phyloP scores from a whole-genome alignment of 1,140 invertebrate genomes.

The Drosophila seguyi region DNA sequence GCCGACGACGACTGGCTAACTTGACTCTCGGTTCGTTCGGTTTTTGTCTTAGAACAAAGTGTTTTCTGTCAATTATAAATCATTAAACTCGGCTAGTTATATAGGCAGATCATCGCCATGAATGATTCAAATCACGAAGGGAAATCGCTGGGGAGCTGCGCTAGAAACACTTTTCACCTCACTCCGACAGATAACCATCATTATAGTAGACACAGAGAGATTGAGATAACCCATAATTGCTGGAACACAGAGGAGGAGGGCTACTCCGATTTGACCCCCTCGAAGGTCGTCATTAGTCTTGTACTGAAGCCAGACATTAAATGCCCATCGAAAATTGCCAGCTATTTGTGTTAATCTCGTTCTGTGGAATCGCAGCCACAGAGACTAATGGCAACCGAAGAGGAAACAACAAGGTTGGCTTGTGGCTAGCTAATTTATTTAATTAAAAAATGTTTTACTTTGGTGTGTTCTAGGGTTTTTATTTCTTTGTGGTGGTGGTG shows the following conservation, averaged over 20 bases:
- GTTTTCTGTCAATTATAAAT: constrained; percentile 49
- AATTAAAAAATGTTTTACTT: constrained; percentile 34
- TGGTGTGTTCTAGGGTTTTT: constrained; percentile 1
- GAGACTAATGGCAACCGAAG: constrained; percentile 28
- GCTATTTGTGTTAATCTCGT: constrained; percentile 35
- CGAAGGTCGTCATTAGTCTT: constrained; percentile 45
- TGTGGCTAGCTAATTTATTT: constrained; percentile 41
- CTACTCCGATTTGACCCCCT: constrained; percentile 31
- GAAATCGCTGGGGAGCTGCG: constrained; percentile 1
- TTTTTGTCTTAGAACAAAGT: constrained; percentile 24
- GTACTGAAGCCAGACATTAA: constrained; percentile 42
- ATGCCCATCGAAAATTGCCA: constrained; percentile 45
- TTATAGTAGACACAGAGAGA: constrained; percentile 7
- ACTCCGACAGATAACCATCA: constrained; percentile 21
- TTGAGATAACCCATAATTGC: constrained; percentile 21
- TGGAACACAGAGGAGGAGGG: constrained; percentile 2
- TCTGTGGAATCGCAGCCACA: constrained; percentile 32
- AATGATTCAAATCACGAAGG: constrained; percentile 32
- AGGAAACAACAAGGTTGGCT: constrained; percentile 38
- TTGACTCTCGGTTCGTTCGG: constrained; percentile 13
- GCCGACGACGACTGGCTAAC: constrained; percentile 11
- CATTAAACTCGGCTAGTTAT: constrained; percentile 39
- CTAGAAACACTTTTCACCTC: constrained; percentile 20
- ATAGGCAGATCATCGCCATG: constrained; percentile 28
- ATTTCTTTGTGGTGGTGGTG: background rate